Base-by-base conservation (phyloP, 2,113 vertebrate species). In the Archocentrus centrarchus region DNA sequence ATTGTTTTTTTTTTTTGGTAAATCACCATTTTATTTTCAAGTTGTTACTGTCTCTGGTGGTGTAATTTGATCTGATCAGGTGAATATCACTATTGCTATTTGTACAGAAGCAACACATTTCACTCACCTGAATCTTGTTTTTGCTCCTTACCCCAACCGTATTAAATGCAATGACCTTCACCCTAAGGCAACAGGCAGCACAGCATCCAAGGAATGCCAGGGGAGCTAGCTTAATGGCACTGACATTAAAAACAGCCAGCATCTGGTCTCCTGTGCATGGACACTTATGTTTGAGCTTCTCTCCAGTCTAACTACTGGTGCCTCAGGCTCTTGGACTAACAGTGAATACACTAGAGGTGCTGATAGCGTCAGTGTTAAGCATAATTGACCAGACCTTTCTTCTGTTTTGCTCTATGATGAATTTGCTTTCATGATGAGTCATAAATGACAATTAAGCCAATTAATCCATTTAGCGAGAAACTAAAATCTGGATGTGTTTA, bases 161-260 rank as follows among this genome's bases (percentile, higher is more conserved):
- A 87, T 93, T 92, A 89, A 91, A 92, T 88, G 77, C 88, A 92
- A 94, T 94, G 87, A 88, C 81, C 83, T 92, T 85, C 78, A 81
- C 81, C 93, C 90, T 44, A 15, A 84, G 90, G 94, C 91, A 83
- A 61, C 75, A 87, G 82, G 88, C 85, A 85, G 82, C 79, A 75
- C 77, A 85, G 85, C 77, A 88, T 88, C 90, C 88, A 88, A 81
- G 92, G 78, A 89, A 89, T 90, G 89, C 87, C 83, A 93, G 79
- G 86, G 90, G 92, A 95, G 87, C 85, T 30, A 35, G 76, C 82
- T 53, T 94, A 94, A 95, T 94, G 85, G 95, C 86, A 91, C 58
- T 73, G 50, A 87, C 92, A 93, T 94, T 92, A 91, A 90, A 93
- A 89, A 88, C 91, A 91, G 59, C 86, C 84, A 76, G 91, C 93